phyloP scores from a whole-genome alignment of 1,140 invertebrate genomes.

The Papilio helenus region DNA sequence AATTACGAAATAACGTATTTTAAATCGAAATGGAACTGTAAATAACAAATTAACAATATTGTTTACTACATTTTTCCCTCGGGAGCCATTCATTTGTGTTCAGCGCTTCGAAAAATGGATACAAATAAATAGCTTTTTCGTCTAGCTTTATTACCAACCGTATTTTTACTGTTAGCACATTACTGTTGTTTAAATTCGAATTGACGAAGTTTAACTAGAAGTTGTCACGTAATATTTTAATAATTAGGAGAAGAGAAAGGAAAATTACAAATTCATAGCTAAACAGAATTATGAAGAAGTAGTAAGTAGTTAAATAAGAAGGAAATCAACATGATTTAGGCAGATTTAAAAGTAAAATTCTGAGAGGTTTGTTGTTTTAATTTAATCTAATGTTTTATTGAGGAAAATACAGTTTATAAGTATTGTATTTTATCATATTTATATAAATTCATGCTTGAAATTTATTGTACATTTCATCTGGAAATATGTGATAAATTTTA shows the following conservation, averaged over 20 bases:
- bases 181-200: not conserved
- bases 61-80: slow-evolving; percentile 3
- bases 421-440: too few relatives aligned
- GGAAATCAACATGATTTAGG: too few relatives aligned
- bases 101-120: not conserved
- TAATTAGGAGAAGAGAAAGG: not conserved
- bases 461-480: not conserved
- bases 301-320: too few relatives aligned
- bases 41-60: slow-evolving; percentile 15
- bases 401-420: too few relatives aligned
- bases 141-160: not conserved
- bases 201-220: not conserved
- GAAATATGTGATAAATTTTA: not conserved
- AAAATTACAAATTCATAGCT: too few relatives aligned
- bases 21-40: slow-evolving; percentile 2
- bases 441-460: not conserved
- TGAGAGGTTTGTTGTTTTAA: too few relatives aligned
- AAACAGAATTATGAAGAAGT: too few relatives aligned
- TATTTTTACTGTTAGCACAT: not conserved
- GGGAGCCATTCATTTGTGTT: slow-evolving; percentile 15
- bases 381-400: too few relatives aligned
- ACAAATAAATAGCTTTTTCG: slow-evolving; percentile 4
- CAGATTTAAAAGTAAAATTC: too few relatives aligned
- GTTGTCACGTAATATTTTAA: not conserved
- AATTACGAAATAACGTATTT: not conserved